A percentile compares a stretch with the other conserved stretches of the same genome.
These are phyloP conservation scores for Hydrotaea diabolus DNA, from an alignment of 2,888 invertebrate genomes.

Conservation along the genomic window DNA sequence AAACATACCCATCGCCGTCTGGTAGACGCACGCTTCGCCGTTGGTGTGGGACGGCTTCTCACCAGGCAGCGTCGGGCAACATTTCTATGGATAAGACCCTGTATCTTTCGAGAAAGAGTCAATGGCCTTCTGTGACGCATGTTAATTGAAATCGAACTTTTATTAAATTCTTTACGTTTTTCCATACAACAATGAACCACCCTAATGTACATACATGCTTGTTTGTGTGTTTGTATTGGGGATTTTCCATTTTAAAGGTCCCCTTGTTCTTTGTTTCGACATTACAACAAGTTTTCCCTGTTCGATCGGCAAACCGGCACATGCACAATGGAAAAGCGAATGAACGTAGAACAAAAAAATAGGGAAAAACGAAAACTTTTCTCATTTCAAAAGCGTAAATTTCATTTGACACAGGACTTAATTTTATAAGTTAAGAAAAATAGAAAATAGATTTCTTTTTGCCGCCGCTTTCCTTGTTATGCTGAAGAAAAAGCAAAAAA, in stretches of 20 bases:
- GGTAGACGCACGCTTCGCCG: too few species aligned
- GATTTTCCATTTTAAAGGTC: conserved; percentile 47
- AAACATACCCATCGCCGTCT: too few species aligned
- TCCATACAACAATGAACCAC: too few species aligned
- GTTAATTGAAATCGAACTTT: too few species aligned
- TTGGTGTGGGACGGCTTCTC: too few species aligned
- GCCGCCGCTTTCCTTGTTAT: conserved; percentile 20
- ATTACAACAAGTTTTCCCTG: conserved; percentile 28
- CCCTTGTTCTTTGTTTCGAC: conserved; percentile 34
- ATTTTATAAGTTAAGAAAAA: conserved; percentile 65
- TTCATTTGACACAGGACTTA: conserved; percentile 70
- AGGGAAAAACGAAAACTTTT: conserved; percentile 70
- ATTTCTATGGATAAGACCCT: too few species aligned
- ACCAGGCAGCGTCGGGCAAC: too few species aligned
- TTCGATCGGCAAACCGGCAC: neutral
- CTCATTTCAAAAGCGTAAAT: conserved; percentile 71
- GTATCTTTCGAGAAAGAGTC: too few species aligned
- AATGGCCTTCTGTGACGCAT: too few species aligned
- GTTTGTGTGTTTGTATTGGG: neutral
- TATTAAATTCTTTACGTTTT: too few species aligned
- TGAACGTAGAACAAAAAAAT: conserved; percentile 28
- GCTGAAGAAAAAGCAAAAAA: too few species aligned
- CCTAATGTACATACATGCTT: neutral
- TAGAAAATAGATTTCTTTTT: conserved; percentile 49
- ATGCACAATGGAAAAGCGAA: conserved; percentile 38